Evolutionary conservation across 1,140 invertebrate species (phyloP).

Genomic region (Drosophila pandora): DNA sequence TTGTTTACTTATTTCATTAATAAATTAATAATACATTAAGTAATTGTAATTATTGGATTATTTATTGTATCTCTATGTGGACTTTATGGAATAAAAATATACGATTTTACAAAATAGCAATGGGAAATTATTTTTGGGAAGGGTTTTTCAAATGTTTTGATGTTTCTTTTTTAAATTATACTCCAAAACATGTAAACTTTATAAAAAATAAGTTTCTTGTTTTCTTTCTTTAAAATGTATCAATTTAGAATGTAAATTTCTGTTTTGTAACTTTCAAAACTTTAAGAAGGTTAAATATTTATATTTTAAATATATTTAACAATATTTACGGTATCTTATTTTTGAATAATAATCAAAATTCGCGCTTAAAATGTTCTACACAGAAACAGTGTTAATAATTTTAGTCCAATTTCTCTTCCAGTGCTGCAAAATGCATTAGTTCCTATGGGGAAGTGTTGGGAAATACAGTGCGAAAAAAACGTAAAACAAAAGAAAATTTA

Average conservation of each 20-base stretch:
- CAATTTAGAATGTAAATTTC: neutral
- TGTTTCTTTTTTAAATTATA: too few species aligned
- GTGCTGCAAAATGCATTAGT: neutral
- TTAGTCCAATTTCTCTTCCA: neutral
- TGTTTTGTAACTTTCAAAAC: neutral
- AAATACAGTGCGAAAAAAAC: slow-evolving; percentile 5
- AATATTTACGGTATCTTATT: neutral
- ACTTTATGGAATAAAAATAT: too few species aligned
- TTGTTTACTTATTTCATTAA: neutral
- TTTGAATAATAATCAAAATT: neutral
- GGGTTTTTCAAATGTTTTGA: too few species aligned
- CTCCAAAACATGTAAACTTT: too few species aligned
- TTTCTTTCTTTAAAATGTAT: neutral
- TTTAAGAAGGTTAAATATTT: neutral
- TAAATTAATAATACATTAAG: too few species aligned
- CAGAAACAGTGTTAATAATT: neutral
- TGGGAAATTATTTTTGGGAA: too few species aligned
- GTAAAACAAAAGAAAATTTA: slow-evolving; percentile 8
- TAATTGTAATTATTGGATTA: too few species aligned
- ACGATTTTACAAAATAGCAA: too few species aligned
- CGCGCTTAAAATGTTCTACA: neutral
- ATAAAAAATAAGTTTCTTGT: too few species aligned
- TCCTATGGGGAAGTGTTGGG: neutral
- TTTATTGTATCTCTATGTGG: too few species aligned
- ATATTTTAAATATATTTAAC: too few species aligned